Base-by-base conservation (phyloP, 1,140 invertebrate genomes). In the Leptinotarsa texana region DNA sequence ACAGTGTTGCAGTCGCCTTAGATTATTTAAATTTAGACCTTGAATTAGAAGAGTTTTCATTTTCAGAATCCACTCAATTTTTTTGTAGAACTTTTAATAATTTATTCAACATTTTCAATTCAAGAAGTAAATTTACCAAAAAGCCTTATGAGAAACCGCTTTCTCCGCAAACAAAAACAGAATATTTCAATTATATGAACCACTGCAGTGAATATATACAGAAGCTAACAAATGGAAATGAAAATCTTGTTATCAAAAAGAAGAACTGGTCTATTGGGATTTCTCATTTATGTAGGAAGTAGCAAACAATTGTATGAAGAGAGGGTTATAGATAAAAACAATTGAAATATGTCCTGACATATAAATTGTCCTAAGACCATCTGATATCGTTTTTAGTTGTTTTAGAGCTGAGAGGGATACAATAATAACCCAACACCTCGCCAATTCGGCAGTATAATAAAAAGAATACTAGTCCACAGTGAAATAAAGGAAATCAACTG, bases 251-350 rank as follows among this genome's bases (percentile, higher is more conserved):
- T 5, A 3, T 57, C 51, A 15, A 13, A 1, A 13, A 15, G n/a
- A 3, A 57, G 3, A 57, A 13, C 17, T 13, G 51, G 15, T 13
- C n/a, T 17, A n/a, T 57, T n/a, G 15, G 51, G 4, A 1, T 57
- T 57, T 57, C 51, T 57, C 1, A n/a, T 57, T 17, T 57, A 17
- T 13, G n/a, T 57, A 57, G 51, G n/a, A 57, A 57, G 51, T 57
- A 15, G n/a, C 4, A 57, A 57, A 57, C 51, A 33, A 33, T 8
- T 33, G 33, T 33, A 33, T 71, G 79, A 81, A 69, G 33, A 79
- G 18, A 75, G 68, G 47, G 75, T 80, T 48, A 75, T 77, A 69
- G 70, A 80, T 1, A 57, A 57, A 24, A 57, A n/a, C 15, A 57
- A 57, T 13, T 57, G 13, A 57, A 57, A 1, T 57, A 57, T 57